Conservation (phyloP, 2,888 invertebrate genomes). For the Anagyrus pseudococci region DNA sequence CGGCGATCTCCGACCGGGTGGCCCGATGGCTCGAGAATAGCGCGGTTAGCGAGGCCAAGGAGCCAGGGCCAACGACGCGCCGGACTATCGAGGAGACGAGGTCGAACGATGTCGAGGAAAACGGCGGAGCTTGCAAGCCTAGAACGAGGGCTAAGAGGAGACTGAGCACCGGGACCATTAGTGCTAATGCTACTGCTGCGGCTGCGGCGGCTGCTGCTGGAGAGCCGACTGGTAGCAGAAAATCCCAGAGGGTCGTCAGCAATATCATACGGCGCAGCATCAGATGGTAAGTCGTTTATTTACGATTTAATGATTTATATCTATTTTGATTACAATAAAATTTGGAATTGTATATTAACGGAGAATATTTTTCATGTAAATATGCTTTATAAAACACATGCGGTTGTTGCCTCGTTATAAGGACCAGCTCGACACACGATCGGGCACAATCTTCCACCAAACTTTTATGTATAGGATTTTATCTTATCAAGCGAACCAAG, state of each 20-base stretch:
- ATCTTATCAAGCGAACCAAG: no score
- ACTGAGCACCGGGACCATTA: conserved; percentile 21
- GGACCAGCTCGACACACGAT: not conserved
- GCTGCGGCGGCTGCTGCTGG: no score
- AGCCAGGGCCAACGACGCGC: not conserved
- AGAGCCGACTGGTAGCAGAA: no score
- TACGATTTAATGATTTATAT: not conserved
- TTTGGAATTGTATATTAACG: not conserved
- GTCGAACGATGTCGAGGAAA: not conserved
- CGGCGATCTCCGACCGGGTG: conserved; percentile 54
- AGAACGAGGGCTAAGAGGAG: conserved; percentile 34
- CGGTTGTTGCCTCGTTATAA: not conserved
- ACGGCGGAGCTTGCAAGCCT: not conserved
- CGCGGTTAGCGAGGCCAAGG: conserved; percentile 50
- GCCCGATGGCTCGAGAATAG: conserved; percentile 62
- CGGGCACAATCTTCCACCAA: no score
- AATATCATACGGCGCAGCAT: conserved; percentile 58
- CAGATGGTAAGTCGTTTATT: conserved; percentile 55
- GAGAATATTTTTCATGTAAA: not conserved
- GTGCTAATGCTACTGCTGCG: conserved; percentile 32
- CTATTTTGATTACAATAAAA: not conserved
- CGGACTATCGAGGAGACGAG: not conserved
- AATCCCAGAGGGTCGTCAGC: conserved; percentile 55
- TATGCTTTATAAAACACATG: not conserved
- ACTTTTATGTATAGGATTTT: no score